Percentiles rank a stretch among this genome's conserved stretches.
Evolutionary conservation across 2,888 invertebrate species (phyloP).

Genomic region (Thysanoteuthis rhombus): DNA sequence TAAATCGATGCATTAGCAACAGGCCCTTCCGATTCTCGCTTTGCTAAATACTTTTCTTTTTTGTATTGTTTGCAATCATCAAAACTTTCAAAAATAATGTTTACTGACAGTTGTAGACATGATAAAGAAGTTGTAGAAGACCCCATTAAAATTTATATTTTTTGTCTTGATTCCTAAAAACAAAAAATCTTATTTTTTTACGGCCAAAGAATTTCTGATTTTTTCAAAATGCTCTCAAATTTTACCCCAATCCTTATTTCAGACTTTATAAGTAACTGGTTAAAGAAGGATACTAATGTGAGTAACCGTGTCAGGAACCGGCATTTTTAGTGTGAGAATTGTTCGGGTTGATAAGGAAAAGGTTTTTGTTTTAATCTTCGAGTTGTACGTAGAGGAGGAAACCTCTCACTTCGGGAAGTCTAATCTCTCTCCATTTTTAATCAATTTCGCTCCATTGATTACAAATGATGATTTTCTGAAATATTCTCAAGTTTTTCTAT

Average conservation of each 20-base stretch:
- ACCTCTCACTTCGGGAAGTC: too few species aligned
- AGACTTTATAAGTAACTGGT: background rate
- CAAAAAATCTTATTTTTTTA: background rate
- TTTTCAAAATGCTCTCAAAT: background rate
- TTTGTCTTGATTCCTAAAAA: background rate
- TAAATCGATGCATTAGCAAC: background rate
- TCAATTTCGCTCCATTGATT: too few species aligned
- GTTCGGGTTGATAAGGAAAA: background rate
- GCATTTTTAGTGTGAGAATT: background rate
- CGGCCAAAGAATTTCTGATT: background rate
- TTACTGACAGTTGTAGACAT: background rate
- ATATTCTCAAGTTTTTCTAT: too few species aligned
- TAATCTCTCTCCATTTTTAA: too few species aligned
- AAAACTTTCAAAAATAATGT: background rate
- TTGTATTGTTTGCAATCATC: background rate
- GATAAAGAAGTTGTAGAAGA: background rate
- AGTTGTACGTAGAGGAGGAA: too few species aligned
- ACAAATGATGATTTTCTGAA: too few species aligned
- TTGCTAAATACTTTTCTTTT: background rate
- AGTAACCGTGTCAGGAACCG: background rate
- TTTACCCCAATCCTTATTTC: background rate
- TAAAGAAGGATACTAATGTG: background rate
- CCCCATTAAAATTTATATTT: background rate
- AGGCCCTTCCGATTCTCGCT: background rate
- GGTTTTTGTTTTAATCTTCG: too few species aligned